A percentile compares a stretch with the other conserved stretches of the same genome.
phyloP scores from a whole-genome alignment of 2,797 vertebrate species.

The Micrastur ruficollis region DNA sequence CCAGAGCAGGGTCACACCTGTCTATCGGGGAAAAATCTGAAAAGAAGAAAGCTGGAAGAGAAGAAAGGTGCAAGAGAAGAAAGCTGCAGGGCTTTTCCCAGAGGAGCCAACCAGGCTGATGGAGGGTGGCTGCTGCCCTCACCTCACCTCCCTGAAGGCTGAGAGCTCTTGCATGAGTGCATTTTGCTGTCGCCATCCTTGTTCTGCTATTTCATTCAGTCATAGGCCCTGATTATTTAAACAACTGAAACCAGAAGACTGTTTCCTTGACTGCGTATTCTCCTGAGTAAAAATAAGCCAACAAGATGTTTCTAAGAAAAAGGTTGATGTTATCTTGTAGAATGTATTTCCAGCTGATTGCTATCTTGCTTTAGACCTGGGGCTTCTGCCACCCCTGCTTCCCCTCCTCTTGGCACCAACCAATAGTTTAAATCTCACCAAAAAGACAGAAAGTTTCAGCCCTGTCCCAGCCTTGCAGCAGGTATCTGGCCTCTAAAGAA shows the following conservation, averaged over 20 bases:
- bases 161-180: background rate
- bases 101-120: background rate
- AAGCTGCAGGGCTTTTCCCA: conserved; percentile 62
- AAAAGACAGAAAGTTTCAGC: background rate
- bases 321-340: background rate
- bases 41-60: conserved; percentile 28
- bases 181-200: background rate
- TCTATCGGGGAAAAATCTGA: conserved; percentile 24
- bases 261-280: background rate
- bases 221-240: background rate
- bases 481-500: background rate
- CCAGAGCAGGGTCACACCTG: background rate
- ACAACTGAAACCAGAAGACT: background rate
- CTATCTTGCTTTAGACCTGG: background rate
- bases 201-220: background rate
- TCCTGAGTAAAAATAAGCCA: background rate
- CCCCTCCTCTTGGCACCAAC: background rate
- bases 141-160: background rate
- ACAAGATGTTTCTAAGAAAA: conserved; percentile 6
- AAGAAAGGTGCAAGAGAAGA: conserved; percentile 52
- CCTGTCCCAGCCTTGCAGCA: background rate
- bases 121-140: conserved; percentile 43
- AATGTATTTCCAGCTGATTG: background rate
- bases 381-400: background rate
- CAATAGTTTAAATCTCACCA: background rate